Evolutionary conservation across 2,888 invertebrate genomes (phyloP), one percentile per base, ranked within the genome.

Genomic region (Meiosimyza platycephala): DNA sequence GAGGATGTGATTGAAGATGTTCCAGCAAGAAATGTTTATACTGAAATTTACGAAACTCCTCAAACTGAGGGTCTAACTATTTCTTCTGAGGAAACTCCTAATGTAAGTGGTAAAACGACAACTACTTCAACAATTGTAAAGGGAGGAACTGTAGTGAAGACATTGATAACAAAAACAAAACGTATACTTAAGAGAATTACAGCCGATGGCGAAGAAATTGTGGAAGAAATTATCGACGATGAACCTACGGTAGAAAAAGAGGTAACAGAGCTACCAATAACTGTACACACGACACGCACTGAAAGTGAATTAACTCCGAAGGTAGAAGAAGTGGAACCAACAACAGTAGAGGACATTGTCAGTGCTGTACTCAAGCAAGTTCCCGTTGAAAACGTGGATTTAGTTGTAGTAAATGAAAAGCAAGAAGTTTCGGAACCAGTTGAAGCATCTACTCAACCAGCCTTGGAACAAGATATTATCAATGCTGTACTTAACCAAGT

Each of bases 121-220:
- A 76, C 74, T 33, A 79, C 79, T 60, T 80, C 82, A 22, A 80
- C 76, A 7, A 76, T 80, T 50, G 76, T 81, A 1, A 81, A 84
- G 66, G 82, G 80, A 15, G 83, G 81, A 48, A 81, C 88, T 4
- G 87, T 88, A 70, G 89, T 89, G 82, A 88, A 88, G 40, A 89
- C 88, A 3, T 88, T 88, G 1, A 80, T 80, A 4, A 82, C 81
- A 11, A 84, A 81, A 75, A 85, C 81, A 2, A 85, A 81, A 70
- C 78, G 80, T 15, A 80, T 84, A 33, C 75, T 81, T 1, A 85
- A 82, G 63, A 81, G 78, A 22, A 80, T 86, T 9, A 81, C 81
- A 11, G 79, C 81, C 12, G 82, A 82, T 33, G 84, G 85, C 22
- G 78, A 83, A 70, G 82, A 85, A 79, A 72, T 82, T 18, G 75